phyloP scores from a whole-genome alignment of 2,888 invertebrate species.

The Drosophila rellima region DNA sequence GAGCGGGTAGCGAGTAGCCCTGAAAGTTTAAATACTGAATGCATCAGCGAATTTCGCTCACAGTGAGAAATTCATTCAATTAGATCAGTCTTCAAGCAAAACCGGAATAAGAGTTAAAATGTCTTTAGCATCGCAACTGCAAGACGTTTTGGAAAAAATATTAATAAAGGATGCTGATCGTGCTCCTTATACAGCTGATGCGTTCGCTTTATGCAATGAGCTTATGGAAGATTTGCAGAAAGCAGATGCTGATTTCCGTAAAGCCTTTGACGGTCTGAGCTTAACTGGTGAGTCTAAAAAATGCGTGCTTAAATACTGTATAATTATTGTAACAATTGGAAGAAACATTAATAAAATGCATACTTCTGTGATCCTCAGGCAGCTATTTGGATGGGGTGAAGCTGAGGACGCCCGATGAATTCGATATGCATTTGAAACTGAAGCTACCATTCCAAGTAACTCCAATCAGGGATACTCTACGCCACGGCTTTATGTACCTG shows the following conservation, averaged over 20 bases:
- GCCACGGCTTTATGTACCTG: constrained; percentile 30
- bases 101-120: neutral
- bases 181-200: constrained; percentile 4
- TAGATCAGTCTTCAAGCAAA: neutral
- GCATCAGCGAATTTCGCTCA: neutral
- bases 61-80: neutral
- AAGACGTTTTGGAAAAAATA: neutral
- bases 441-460: constrained; percentile 24
- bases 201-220: neutral
- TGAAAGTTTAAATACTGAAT: neutral
- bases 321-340: too few relatives aligned
- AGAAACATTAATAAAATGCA: too few relatives aligned
- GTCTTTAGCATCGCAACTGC: constrained; percentile 6
- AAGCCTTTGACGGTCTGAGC: constrained; percentile 6
- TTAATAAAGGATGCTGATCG: constrained; percentile 14
- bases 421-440: constrained; percentile 47
- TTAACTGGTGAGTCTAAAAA: constrained; percentile 12
- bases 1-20: neutral
- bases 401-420: constrained; percentile 41
- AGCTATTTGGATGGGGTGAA: constrained; percentile 49
- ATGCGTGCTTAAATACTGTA: too few relatives aligned
- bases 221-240: constrained; percentile 22
- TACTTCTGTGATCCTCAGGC: constrained; percentile 12
- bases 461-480: neutral
- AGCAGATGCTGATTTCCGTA: neutral